Evolutionary conservation across 2,888 invertebrate species (phyloP).

Genomic region (Eledone cirrhosa): DNA sequence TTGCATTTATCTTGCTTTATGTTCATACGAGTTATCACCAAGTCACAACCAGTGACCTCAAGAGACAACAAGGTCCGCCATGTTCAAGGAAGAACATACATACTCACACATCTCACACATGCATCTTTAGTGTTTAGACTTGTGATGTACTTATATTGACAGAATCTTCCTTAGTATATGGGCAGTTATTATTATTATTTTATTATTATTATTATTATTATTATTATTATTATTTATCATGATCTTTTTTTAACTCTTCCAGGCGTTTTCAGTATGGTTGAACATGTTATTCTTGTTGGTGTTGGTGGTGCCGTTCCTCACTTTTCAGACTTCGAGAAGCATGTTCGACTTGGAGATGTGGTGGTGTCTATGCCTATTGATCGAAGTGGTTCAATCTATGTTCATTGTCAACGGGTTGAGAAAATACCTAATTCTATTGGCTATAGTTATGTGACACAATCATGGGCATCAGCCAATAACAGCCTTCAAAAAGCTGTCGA

Average conservation of each 20-base stretch:
- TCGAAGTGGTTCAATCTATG: constrained; percentile 72
- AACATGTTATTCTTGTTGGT: constrained; percentile 94
- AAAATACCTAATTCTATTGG: constrained; percentile 46
- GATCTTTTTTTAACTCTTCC: constrained; percentile 32
- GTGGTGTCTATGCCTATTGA: constrained; percentile 59
- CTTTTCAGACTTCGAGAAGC: constrained; percentile 90
- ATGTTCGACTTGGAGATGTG: constrained; percentile 80
- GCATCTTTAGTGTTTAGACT: too few relatives aligned
- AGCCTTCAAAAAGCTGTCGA: constrained; percentile 45
- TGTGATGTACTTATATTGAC: too few relatives aligned
- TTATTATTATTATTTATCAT: too few relatives aligned
- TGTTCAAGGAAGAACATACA: too few relatives aligned
- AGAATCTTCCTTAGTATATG: too few relatives aligned
- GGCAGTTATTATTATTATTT: too few relatives aligned
- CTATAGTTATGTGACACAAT: constrained; percentile 53
- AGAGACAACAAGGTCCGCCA: too few relatives aligned
- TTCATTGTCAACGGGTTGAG: constrained; percentile 76
- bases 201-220: too few relatives aligned
- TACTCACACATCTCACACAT: too few relatives aligned
- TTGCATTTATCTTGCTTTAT: too few relatives aligned
- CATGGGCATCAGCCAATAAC: constrained; percentile 48
- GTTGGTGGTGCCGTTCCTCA: constrained; percentile 97
- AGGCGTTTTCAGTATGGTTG: constrained; percentile 91
- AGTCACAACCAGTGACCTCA: too few relatives aligned
- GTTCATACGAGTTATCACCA: too few relatives aligned